Evolutionary conservation across 1,140 invertebrate genomes (phyloP).

Genomic region (Zophobas atratus): DNA sequence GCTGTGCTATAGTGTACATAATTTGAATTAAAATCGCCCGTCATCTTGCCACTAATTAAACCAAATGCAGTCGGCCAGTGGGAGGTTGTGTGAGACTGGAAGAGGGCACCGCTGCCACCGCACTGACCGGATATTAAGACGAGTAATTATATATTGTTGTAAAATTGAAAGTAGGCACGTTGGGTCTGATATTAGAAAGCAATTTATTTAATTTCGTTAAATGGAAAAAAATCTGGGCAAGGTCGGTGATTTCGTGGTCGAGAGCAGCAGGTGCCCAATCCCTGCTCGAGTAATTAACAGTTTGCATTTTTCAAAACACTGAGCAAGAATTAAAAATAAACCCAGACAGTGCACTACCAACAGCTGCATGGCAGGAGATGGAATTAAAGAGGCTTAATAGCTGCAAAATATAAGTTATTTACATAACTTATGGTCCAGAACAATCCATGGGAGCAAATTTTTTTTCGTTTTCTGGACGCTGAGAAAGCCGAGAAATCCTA

Average conservation of each 20-base stretch:
- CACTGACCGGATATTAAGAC: constrained; percentile 20
- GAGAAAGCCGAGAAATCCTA: too few relatives aligned
- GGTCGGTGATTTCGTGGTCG: constrained; percentile 16
- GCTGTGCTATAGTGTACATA: constrained; percentile 48
- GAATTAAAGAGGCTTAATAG: too few relatives aligned
- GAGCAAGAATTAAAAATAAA: too few relatives aligned
- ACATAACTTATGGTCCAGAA: too few relatives aligned
- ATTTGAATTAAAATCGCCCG: constrained; percentile 58
- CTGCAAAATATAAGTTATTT: too few relatives aligned
- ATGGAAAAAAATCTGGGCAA: constrained; percentile 26
- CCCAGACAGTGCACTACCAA: too few relatives aligned
- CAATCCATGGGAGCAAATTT: too few relatives aligned
- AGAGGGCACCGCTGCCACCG: neutral
- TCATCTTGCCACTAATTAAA: constrained; percentile 59
- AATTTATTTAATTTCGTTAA: constrained; percentile 44
- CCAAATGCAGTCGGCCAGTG: constrained; percentile 50
- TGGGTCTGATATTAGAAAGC: constrained; percentile 45
- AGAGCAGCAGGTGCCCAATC: neutral
- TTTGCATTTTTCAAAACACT: too few relatives aligned
- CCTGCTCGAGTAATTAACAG: constrained; percentile 6
- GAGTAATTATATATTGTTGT: constrained; percentile 52
- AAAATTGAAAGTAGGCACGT: constrained; percentile 34
- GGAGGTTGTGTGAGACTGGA: neutral
- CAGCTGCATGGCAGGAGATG: too few relatives aligned
- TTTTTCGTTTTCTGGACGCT: too few relatives aligned